Evolutionary conservation across 1,140 invertebrate genomes (phyloP).

Genomic region (Colletes latitarsis): DNA sequence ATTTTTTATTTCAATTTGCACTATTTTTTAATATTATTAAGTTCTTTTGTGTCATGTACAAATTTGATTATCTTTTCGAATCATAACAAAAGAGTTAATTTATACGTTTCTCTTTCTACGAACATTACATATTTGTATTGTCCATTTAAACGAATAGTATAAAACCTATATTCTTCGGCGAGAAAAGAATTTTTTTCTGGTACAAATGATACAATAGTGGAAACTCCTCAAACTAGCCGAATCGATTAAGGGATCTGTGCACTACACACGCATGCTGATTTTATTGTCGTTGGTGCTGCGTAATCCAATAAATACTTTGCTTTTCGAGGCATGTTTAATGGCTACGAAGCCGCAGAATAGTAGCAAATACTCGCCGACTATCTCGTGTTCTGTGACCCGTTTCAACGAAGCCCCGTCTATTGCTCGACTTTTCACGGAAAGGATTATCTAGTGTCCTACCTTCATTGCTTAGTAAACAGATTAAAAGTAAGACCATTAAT

Average conservation of each 20-base stretch:
- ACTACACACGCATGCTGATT: background rate
- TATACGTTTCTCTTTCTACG: too few species aligned
- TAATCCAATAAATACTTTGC: conserved; percentile 4
- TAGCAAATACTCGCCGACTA: conserved; percentile 9
- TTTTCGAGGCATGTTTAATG: conserved; percentile 6
- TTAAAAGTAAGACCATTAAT: background rate
- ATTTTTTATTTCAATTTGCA: too few species aligned
- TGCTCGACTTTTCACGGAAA: conserved; percentile 15
- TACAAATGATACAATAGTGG: too few species aligned
- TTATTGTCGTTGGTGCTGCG: background rate
- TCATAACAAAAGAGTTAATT: too few species aligned
- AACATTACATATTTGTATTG: too few species aligned
- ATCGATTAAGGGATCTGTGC: background rate
- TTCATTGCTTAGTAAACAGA: background rate
- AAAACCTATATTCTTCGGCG: too few species aligned
- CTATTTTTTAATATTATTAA: too few species aligned
- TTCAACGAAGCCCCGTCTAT: conserved; percentile 35
- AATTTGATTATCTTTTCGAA: too few species aligned
- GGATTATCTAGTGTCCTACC: background rate
- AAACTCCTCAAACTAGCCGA: background rate
- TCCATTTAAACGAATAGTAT: too few species aligned
- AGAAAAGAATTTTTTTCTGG: too few species aligned
- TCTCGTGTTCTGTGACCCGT: conserved; percentile 36
- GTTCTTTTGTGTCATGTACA: too few species aligned
- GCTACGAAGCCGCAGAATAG: conserved; percentile 12